Base-by-base conservation (phyloP, 2,797 vertebrate species). In the Falco concolor region DNA sequence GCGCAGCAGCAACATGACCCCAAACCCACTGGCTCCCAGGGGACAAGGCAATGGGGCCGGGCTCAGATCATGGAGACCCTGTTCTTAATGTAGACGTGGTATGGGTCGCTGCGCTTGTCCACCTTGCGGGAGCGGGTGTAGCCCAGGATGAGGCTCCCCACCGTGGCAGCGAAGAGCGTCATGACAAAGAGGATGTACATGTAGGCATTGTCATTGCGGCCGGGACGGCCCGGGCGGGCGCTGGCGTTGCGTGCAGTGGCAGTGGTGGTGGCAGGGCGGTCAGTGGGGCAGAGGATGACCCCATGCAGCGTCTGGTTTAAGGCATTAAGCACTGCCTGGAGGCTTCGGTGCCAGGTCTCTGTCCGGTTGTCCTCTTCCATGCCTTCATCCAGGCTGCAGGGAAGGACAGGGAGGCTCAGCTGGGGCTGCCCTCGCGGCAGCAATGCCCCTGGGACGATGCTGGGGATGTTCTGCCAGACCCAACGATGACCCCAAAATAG, bases 151-250 rank as follows among this genome's bases (percentile, higher is more conserved):
- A 98, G 96, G 72, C 98, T 98, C 23, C 98, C 98, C 65, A 98
- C 98, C 0, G 97, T 98, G 64, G 34, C 97, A 1, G 98, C 98
- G 15, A 98, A 98, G 9, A 98, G 97, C 21, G 98, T 97, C 98
- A 98, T 98, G 94, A 98, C 97, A 0, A 98, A 98, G 57, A 98
- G 97, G 91, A 98, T 97, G 94, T 98, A 98, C 96, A 98, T 97
- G 95, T 98, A 98, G 68, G 98, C 97, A 2, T 98, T 97, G 94
- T 97, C 97, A 0, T 98, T 45, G 32, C 97, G 95, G 23, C 88
- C 60, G 2, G 61, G 49, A 3, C 14, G 87, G 47, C n/a, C 15
- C 4, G 44, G 13, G 1, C 3, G 64, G 25, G 49, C 3, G 18
- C 27, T 70, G 70, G 68, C n/a, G 1, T 64, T 60, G 1, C 10